These are phyloP conservation scores for Drosophila buzzatii DNA, from an alignment of 2,888 invertebrate species.

Conservation along the genomic window DNA sequence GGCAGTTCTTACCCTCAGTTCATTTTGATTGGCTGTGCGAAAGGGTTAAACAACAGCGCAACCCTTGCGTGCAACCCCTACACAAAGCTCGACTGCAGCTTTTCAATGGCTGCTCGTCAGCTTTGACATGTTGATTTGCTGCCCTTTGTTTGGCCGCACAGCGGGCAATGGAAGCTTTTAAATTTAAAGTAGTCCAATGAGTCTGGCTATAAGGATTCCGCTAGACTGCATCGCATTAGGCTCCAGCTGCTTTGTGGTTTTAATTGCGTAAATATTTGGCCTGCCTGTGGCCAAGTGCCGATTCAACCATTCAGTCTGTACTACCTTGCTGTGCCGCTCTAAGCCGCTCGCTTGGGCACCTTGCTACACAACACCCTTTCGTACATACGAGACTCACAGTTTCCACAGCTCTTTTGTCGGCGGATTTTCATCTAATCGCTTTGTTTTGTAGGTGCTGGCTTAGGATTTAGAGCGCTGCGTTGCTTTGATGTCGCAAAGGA, in stretches of 20 bases:
- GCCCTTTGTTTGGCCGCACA: conserved; percentile 36
- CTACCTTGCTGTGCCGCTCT: conserved; percentile 9
- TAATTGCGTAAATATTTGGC: conserved; percentile 52
- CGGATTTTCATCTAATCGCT: conserved; percentile 54
- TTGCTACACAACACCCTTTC: conserved; percentile 61
- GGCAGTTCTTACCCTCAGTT: background rate
- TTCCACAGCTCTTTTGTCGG: conserved; percentile 50
- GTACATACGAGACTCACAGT: background rate
- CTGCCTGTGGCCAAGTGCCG: conserved; percentile 41
- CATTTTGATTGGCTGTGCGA: conserved; percentile 41
- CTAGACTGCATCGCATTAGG: conserved; percentile 32
- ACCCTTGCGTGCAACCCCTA: conserved; percentile 49
- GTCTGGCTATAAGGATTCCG: conserved; percentile 1
- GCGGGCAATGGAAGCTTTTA: conserved; percentile 40
- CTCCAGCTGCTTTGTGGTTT: conserved; percentile 43
- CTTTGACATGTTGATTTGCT: conserved; percentile 26
- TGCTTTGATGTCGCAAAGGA: conserved; percentile 58
- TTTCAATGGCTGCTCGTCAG: conserved; percentile 55
- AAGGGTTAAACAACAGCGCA: conserved; percentile 50
- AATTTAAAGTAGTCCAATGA: conserved; percentile 12
- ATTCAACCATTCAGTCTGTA: background rate
- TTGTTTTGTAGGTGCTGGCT: conserved; percentile 64
- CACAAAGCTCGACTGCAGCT: conserved; percentile 37
- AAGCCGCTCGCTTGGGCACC: conserved; percentile 51
- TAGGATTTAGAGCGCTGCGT: conserved; percentile 36